phyloP scores from a whole-genome alignment of 30 jellyfish, hydroid and myxozoan genomes.

The Aurelia coerulea region DNA sequence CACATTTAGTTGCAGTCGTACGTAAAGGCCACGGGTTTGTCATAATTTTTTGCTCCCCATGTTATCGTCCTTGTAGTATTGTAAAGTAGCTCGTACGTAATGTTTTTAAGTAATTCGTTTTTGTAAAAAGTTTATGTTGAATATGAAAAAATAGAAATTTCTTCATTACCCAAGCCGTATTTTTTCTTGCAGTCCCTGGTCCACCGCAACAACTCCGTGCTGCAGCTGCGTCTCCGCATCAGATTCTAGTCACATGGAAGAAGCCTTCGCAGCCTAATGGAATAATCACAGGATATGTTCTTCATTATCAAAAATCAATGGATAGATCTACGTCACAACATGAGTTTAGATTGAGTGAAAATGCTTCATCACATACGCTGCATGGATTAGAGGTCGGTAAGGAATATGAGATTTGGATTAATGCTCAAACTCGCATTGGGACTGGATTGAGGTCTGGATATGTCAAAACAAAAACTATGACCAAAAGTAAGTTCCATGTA shows the following conservation, averaged over 20 bases:
- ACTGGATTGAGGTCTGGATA: slow-evolving; percentile 69
- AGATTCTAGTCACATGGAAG: slow-evolving; percentile 88
- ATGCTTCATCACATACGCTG: slow-evolving; percentile 52
- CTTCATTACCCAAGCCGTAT: too few relatives aligned
- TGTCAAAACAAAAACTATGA: slow-evolving; percentile 71
- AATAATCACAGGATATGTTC: slow-evolving; percentile 67
- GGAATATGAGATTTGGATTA: slow-evolving; percentile 85
- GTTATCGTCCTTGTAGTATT: too few relatives aligned
- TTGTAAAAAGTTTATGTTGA: neutral
- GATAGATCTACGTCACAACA: slow-evolving; percentile 62
- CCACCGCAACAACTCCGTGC: slow-evolving; percentile 87
- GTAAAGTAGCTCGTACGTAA: too few relatives aligned
- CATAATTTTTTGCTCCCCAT: too few relatives aligned
- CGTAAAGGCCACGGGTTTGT: too few relatives aligned
- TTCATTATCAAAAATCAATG: slow-evolving; percentile 75
- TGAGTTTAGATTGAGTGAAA: slow-evolving; percentile 43
- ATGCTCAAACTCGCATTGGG: slow-evolving; percentile 84
- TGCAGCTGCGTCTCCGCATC: slow-evolving; percentile 89
- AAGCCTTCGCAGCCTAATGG: slow-evolving; percentile 90
- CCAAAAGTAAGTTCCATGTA: slow-evolving; percentile 38
- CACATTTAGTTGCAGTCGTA: too few relatives aligned
- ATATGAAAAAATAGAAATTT: too few relatives aligned
- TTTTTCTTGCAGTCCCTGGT: slow-evolving; percentile 73
- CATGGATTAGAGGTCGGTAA: slow-evolving; percentile 83
- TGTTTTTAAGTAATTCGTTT: neutral